Evolutionary conservation across 1,140 invertebrate species (phyloP).

Genomic region (Bradysia coprophila): DNA sequence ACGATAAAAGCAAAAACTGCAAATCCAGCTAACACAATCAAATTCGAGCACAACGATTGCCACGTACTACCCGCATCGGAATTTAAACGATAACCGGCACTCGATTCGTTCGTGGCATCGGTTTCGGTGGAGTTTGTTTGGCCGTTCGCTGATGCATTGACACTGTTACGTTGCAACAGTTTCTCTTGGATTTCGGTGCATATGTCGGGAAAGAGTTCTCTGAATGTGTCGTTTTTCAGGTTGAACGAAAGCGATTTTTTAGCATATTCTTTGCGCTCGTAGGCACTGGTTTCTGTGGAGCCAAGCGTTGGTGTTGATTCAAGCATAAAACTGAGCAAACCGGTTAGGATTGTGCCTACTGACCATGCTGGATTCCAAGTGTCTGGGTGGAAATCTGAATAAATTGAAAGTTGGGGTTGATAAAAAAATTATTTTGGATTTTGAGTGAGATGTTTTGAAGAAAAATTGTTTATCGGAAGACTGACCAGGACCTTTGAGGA

Average conservation of each 20-base stretch:
- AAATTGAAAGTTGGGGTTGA: constrained; percentile 29
- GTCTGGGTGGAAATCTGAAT: constrained; percentile 91
- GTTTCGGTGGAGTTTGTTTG: not conserved
- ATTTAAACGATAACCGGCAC: not conserved
- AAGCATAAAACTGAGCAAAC: constrained; percentile 81
- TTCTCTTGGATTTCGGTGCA: constrained; percentile 16
- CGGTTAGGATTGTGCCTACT: constrained; percentile 89
- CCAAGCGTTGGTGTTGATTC: constrained; percentile 91
- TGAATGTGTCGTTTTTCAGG: constrained; percentile 73
- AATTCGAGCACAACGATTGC: constrained; percentile 21
- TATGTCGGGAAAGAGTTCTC: constrained; percentile 21
- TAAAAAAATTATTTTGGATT: not conserved
- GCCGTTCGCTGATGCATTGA: not conserved
- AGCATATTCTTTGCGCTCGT: constrained; percentile 74
- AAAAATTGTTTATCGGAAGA: no score
- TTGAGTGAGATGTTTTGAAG: no score
- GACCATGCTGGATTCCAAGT: constrained; percentile 98
- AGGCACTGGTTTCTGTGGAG: constrained; percentile 79
- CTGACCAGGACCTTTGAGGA: no score
- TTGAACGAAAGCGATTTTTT: constrained; percentile 80
- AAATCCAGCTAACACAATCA: constrained; percentile 22
- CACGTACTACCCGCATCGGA: constrained; percentile 13
- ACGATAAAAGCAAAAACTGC: constrained; percentile 23
- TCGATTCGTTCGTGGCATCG: not conserved
- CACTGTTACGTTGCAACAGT: constrained; percentile 2